A percentile compares a stretch with the other conserved stretches of the same genome.
These are phyloP conservation scores for Opisthograptis luteolata DNA, from an alignment of 2,888 invertebrate species.

Conservation along the genomic window DNA sequence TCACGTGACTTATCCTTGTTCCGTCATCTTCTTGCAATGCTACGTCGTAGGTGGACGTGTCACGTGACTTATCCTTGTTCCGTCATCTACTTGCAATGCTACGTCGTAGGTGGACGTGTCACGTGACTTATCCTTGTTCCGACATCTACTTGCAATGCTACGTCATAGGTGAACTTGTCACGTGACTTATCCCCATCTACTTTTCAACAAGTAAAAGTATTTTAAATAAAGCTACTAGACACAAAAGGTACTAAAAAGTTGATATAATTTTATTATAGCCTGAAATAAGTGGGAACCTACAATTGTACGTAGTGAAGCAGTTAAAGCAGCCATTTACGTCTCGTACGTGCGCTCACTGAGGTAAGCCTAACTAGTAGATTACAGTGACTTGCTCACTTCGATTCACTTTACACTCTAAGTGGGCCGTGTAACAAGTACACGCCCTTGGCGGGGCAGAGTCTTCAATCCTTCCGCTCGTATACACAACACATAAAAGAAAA, in stretches of 20 bases:
- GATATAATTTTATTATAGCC: background rate
- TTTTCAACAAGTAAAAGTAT: no score
- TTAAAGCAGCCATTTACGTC: background rate
- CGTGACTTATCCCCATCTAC: no score
- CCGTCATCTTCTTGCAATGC: no score
- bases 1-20: no score
- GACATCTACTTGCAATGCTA: no score
- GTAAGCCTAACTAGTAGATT: conserved; percentile 16
- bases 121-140: no score
- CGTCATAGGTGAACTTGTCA: no score
- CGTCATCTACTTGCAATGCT: no score
- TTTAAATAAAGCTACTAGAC: no score
- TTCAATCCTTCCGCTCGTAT: conserved; percentile 49
- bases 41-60: no score
- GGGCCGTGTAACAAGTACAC: conserved; percentile 28
- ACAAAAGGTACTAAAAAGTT: conserved; percentile 1
- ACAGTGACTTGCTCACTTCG: conserved; percentile 23
- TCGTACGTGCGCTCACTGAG: conserved; percentile 8
- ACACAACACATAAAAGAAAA: conserved; percentile 69
- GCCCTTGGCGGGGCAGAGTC: conserved; percentile 35
- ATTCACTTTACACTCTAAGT: conserved; percentile 23
- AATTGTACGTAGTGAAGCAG: background rate
- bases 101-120: no score
- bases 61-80: no score
- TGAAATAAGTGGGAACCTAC: background rate